These are phyloP conservation scores for Rotaria socialis DNA, from an alignment of 2,888 invertebrate genomes.

Conservation along the genomic window DNA sequence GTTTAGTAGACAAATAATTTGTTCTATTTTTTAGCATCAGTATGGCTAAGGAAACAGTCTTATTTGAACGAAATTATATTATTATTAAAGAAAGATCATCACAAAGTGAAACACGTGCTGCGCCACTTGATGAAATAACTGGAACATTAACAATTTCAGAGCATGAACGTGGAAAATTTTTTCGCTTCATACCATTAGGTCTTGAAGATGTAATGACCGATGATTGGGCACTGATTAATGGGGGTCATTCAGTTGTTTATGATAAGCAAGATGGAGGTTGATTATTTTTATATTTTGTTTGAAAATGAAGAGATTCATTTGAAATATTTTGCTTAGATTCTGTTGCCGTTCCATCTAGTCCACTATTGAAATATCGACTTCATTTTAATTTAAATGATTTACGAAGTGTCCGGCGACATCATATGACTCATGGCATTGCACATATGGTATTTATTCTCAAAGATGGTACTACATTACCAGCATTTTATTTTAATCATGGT, in stretches of 20 bases:
- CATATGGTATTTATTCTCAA: constrained; percentile 66
- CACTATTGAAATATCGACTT: constrained; percentile 36
- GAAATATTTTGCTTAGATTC: background rate
- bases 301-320: background rate
- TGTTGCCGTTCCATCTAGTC: background rate
- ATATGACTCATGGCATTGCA: constrained; percentile 47
- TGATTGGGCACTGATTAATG: background rate
- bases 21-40: too few species aligned
- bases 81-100: background rate
- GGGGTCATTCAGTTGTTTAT: background rate
- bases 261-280: background rate
- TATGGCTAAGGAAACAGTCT: background rate
- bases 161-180: background rate
- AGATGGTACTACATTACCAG: constrained; percentile 71
- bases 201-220: background rate
- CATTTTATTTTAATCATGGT: constrained; percentile 80
- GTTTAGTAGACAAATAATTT: too few species aligned
- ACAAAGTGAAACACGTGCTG: background rate
- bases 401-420: constrained; percentile 39
- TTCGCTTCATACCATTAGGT: background rate
- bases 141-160: background rate
- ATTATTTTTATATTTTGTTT: background rate
- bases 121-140: constrained; percentile 5
- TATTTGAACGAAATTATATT: background rate
- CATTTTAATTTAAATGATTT: constrained; percentile 41